A percentile compares a stretch with the other conserved stretches of the same genome.
Evolutionary conservation across 2,113 vertebrate species (phyloP).

Genomic region (Podilymbus podiceps): DNA sequence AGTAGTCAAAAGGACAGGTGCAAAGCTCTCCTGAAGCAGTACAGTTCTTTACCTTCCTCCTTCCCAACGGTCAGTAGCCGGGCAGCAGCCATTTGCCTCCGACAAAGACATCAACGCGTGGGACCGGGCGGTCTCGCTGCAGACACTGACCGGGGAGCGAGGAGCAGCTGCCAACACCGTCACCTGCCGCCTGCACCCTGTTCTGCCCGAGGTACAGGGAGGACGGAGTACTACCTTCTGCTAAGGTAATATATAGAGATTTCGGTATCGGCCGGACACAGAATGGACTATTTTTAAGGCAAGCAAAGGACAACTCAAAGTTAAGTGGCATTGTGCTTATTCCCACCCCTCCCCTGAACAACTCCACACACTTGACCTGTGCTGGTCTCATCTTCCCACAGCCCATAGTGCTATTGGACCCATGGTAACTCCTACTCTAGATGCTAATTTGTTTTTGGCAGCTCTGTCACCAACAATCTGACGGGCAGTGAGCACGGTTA

Average conservation of each 20-base stretch:
- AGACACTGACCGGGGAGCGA: neutral
- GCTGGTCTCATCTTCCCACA: neutral
- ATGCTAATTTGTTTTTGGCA: neutral
- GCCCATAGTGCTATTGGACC: neutral
- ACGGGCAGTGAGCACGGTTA: neutral
- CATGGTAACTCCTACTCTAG: neutral
- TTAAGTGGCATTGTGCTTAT: slow-evolving; percentile 48
- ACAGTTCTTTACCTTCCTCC: accelerated
- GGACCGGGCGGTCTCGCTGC: accelerated
- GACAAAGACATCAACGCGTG: accelerated
- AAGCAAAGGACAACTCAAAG: neutral
- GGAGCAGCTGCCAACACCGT: neutral
- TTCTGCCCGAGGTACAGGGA: neutral
- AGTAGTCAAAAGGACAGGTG: neutral
- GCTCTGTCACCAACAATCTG: neutral
- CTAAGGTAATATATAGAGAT: neutral
- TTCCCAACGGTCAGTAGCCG: neutral
- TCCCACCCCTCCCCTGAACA: neutral
- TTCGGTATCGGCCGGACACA: neutral
- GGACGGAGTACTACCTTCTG: neutral
- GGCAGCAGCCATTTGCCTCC: neutral
- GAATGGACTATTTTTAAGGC: neutral
- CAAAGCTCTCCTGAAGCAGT: neutral
- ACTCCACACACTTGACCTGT: neutral
- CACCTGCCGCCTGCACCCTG: neutral